Base-by-base conservation (phyloP, 1,140 invertebrate genomes). In the Alviniconcha marisindica region DNA sequence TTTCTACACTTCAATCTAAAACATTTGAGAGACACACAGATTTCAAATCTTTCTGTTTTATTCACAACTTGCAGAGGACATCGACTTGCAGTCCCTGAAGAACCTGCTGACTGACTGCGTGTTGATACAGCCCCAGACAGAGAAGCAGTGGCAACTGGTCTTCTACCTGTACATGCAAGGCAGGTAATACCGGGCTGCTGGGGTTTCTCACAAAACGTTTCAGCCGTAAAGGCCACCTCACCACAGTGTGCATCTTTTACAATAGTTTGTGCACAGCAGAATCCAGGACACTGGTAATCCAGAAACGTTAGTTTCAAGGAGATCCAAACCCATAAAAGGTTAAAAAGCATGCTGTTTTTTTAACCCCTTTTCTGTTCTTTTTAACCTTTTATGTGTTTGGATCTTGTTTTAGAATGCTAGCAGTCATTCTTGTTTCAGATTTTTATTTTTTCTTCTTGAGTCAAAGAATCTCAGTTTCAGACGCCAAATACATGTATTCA, bases 151-250 rank as follows among this genome's bases (percentile, higher is more conserved):
- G 79, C 42, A 77, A 31, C 54, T 74, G 74, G 38, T 40, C 18
- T 1, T 79, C n/a, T 44, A 69, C 28, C 44, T 66, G 12, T 73
- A 51, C 38, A 78, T 21, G 18, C 21, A 87, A 76, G 77, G 60
- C 86, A 83, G 86, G 86, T 87, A 83, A 14, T 28, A 4, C n/a
- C 33, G 51, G 48, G 73, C 5, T 54, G 36, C 40, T 1, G 33
- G n/a, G 36, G 2, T 5, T 79, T 40, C 36, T 3, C 5, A 36
- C 24, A 31, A 4, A 71, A 38, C 3, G 36, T 38, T 71, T 71
- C 66, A 71, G 7, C 4, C 5, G 66, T 40, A 7, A 2, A 71
- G 31, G 28, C 28, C 28, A 66, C 7, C 60, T 12, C 7, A 66
- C 7, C 28, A 12, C n/a, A n/a, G 21, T 66, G 14, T 12, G 60